Percentiles rank a stretch among this genome's conserved stretches.
These are phyloP conservation scores for Stratiomys singularior DNA, from an alignment of 2,888 invertebrate genomes.

Conservation along the genomic window DNA sequence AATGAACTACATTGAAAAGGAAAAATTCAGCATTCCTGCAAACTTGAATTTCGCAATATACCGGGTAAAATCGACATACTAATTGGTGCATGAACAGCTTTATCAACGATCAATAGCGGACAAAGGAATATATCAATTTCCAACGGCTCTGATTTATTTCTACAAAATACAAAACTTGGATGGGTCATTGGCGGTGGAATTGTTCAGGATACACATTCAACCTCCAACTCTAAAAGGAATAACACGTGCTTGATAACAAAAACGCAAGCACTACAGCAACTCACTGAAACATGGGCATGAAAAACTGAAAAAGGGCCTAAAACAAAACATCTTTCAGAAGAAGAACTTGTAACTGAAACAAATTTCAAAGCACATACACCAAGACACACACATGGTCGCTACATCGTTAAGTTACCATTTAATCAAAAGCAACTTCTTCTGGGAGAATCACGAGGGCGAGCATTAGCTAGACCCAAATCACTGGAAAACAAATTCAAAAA, in stretches of 20 bases:
- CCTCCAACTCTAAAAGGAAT: neutral
- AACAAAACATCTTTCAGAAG: neutral
- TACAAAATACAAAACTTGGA: neutral
- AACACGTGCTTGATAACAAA: neutral
- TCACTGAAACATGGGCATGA: neutral
- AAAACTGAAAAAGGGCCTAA: neutral
- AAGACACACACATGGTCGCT: conserved; percentile 2
- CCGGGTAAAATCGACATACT: neutral
- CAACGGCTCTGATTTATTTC: neutral
- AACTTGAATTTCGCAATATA: neutral
- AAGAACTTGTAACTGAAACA: conserved; percentile 30
- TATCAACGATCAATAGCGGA: neutral
- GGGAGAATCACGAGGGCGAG: neutral
- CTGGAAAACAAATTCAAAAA: neutral
- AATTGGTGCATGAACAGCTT: neutral
- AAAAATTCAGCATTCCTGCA: neutral
- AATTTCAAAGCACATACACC: conserved; percentile 5
- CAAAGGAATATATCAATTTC: neutral
- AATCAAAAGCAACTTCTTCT: neutral
- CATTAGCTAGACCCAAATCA: neutral
- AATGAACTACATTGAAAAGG: neutral
- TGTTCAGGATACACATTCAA: neutral
- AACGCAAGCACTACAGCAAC: neutral
- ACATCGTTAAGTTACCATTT: conserved; percentile 24
- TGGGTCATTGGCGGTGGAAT: neutral